These are phyloP conservation scores for Dinoponera quadriceps DNA, from an alignment of 1,140 invertebrate species.

Conservation along the genomic window DNA sequence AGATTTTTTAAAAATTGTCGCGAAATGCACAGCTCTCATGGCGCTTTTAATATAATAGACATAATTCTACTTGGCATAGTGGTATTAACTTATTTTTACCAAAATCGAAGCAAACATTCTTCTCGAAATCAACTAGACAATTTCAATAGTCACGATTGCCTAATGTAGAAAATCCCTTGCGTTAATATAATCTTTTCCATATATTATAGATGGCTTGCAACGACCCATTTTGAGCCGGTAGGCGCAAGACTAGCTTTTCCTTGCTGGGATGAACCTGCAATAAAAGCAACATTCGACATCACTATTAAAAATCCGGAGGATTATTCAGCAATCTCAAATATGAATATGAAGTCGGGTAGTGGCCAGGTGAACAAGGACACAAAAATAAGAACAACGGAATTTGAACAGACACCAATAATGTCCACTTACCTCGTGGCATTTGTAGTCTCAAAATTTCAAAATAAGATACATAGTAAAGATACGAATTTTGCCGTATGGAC, in stretches of 20 bases:
- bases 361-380: too few species aligned
- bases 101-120: not conserved
- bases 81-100: too few species aligned
- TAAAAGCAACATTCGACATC: constrained; percentile 87
- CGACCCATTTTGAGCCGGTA: constrained; percentile 90
- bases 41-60: too few species aligned
- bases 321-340: constrained; percentile 85
- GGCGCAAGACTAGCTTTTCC: constrained; percentile 90
- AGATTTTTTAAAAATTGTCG: not conserved
- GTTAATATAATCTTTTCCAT: constrained; percentile 20
- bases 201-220: constrained; percentile 80
- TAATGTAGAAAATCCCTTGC: not conserved
- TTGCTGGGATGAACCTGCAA: constrained; percentile 90
- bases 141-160: not conserved
- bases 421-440: constrained; percentile 93
- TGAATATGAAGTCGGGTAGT: constrained; percentile 77
- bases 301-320: constrained; percentile 81
- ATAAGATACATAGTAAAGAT: constrained; percentile 65
- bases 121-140: too few species aligned
- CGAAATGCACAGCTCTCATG: not conserved
- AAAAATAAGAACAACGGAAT: not conserved
- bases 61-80: too few species aligned
- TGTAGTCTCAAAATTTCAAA: constrained; percentile 90
- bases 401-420: constrained; percentile 85
- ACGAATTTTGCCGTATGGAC: constrained; percentile 82